Evolutionary conservation across 2,888 invertebrate genomes (phyloP).

Genomic region (Xestoiulus laeticollis): DNA sequence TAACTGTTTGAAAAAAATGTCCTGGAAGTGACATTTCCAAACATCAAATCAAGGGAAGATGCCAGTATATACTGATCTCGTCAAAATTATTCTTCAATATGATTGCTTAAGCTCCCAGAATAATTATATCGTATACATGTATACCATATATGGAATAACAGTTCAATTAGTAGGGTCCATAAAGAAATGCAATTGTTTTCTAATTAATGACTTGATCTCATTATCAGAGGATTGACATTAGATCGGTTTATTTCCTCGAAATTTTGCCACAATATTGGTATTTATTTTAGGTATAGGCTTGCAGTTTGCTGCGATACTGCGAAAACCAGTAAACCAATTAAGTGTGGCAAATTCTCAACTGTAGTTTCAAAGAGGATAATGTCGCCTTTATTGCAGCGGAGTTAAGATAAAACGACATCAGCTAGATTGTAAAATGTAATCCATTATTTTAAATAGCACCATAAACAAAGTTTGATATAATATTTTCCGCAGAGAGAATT

Average conservation of each 20-base stretch:
- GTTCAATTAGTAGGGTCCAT: not conserved
- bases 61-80: no score
- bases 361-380: slow-evolving; percentile 1
- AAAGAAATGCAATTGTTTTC: not conserved
- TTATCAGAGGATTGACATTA: not conserved
- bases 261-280: not conserved
- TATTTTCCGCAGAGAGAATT: not conserved
- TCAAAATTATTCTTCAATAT: no score
- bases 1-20: no score
- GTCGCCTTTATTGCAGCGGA: not conserved
- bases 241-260: not conserved
- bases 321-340: not conserved
- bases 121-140: no score
- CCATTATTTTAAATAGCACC: slow-evolving; percentile 9
- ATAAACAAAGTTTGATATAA: slow-evolving; percentile 9
- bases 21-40: no score
- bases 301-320: not conserved
- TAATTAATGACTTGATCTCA: not conserved
- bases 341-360: not conserved
- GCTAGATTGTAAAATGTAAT: not conserved
- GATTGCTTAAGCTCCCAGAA: no score
- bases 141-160: not conserved
- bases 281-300: not conserved
- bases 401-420: not conserved
- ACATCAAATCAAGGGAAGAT: no score